phyloP scores from a whole-genome alignment of 1,140 invertebrate genomes.

The Zaprionus ornatus region DNA sequence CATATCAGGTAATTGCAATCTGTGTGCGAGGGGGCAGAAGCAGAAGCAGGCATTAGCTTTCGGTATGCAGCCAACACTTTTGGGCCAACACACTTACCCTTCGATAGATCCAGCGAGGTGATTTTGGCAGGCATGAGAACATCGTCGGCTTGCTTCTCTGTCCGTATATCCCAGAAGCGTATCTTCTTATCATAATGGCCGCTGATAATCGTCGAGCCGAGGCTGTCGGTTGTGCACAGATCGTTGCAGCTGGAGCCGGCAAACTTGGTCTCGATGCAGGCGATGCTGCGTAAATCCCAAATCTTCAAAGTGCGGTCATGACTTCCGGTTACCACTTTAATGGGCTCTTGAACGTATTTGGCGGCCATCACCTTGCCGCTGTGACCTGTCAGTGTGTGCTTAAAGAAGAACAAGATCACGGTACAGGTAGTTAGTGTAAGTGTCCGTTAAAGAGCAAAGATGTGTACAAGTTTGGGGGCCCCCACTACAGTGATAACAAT shows the following conservation, averaged over 20 bases:
- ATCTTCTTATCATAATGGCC: slow-evolving; percentile 99
- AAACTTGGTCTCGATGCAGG: slow-evolving; percentile 98
- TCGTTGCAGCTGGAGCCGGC: slow-evolving; percentile 98
- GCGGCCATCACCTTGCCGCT: slow-evolving; percentile 97
- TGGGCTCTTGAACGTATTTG: slow-evolving; percentile 94
- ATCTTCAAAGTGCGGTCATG: slow-evolving; percentile 98
- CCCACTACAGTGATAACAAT: neutral
- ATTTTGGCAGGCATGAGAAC: slow-evolving; percentile 96
- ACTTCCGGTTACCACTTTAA: slow-evolving; percentile 96
- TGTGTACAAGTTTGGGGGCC: neutral
- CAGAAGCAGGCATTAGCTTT: neutral
- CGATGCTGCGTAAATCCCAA: slow-evolving; percentile 96
- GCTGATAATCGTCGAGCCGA: slow-evolving; percentile 96
- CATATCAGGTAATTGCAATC: slow-evolving; percentile 95
- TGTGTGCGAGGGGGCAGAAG: slow-evolving; percentile 83
- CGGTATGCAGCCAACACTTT: neutral
- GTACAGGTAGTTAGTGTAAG: slow-evolving; percentile 29
- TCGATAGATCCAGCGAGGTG: slow-evolving; percentile 96
- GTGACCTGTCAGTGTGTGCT: slow-evolving; percentile 98
- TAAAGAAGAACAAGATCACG: slow-evolving; percentile 72
- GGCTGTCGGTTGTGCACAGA: slow-evolving; percentile 93
- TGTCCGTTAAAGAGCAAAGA: slow-evolving; percentile 48
- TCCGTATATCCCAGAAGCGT: slow-evolving; percentile 97
- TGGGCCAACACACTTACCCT: slow-evolving; percentile 87
- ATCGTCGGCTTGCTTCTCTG: slow-evolving; percentile 91